Percentiles rank a stretch among this genome's conserved stretches.
phyloP scores from a whole-genome alignment of 2,113 vertebrate genomes.

The Mirounga angustirostris region DNA sequence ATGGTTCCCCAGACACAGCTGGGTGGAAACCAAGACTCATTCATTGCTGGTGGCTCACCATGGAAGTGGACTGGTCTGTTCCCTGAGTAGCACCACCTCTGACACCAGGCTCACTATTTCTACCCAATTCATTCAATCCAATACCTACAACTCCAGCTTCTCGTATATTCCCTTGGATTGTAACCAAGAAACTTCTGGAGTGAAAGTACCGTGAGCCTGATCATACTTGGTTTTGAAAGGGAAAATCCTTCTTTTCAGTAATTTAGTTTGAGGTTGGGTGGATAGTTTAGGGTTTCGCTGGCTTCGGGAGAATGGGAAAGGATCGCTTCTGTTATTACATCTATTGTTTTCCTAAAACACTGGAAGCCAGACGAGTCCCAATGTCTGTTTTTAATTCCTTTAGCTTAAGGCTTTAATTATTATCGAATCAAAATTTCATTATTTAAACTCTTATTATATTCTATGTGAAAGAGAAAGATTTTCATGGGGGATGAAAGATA shows the following conservation, averaged over 20 bases:
- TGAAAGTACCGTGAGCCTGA: neutral
- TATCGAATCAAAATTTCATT: conserved; percentile 35
- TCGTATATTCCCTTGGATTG: neutral
- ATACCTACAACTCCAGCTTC: neutral
- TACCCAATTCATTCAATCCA: neutral
- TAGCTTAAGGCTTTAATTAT: conserved; percentile 34
- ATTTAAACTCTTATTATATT: conserved; percentile 18
- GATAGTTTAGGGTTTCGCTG: neutral
- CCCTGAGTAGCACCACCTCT: neutral
- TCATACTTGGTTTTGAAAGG: conserved; percentile 14
- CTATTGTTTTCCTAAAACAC: neutral
- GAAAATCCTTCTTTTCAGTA: neutral
- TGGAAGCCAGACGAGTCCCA: neutral
- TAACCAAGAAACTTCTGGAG: neutral
- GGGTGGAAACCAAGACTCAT: neutral
- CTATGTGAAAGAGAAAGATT: neutral
- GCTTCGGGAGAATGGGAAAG: neutral
- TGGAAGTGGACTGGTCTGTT: neutral
- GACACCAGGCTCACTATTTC: neutral
- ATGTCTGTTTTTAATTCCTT: conserved; percentile 19
- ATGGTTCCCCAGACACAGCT: neutral
- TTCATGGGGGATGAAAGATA: neutral
- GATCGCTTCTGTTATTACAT: neutral
- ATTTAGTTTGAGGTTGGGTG: neutral
- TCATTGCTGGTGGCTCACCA: neutral